Percentiles rank a stretch among this genome's conserved stretches.
phyloP scores from a whole-genome alignment of 2,797 vertebrate species.

The Echiichthys vipera region DNA sequence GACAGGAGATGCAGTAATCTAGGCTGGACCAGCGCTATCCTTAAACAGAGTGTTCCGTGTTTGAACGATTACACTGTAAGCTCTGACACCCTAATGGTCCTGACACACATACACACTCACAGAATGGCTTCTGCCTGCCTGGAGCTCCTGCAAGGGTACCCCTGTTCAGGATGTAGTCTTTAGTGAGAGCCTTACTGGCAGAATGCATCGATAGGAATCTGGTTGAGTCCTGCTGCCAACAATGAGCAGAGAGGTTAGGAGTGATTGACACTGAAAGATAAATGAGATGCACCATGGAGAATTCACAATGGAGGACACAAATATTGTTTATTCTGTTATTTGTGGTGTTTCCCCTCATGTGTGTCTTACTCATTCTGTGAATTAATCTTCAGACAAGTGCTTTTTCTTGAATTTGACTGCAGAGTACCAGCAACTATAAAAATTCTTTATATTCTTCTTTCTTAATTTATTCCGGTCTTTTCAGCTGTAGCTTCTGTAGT shows the following conservation, averaged over 20 bases:
- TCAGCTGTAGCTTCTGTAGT: neutral
- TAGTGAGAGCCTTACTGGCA: conserved; percentile 41
- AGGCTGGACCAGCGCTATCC: conserved; percentile 69
- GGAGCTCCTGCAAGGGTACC: conserved; percentile 41
- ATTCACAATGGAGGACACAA: neutral
- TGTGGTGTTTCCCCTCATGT: conserved; percentile 13
- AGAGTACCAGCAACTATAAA: neutral
- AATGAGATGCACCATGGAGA: conserved; percentile 46
- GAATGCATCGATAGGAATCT: conserved; percentile 66
- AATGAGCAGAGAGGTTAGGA: conserved; percentile 47
- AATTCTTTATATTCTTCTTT: neutral
- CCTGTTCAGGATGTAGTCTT: conserved; percentile 50
- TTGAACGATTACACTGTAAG: conserved; percentile 76
- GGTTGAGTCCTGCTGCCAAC: conserved; percentile 64
- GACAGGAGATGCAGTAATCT: conserved; percentile 77
- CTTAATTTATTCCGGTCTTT: neutral
- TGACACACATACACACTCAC: conserved; percentile 31
- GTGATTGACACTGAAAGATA: conserved; percentile 46
- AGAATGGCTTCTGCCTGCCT: conserved; percentile 40
- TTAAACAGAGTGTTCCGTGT: conserved; percentile 77
- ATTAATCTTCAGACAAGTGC: neutral
- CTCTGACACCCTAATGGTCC: conserved; percentile 72
- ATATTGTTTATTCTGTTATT: conserved; percentile 7
- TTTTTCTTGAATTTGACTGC: neutral
- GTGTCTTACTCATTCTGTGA: neutral